Percentiles rank a stretch among this genome's conserved stretches.
phyloP scores from a whole-genome alignment of 2,888 invertebrate genomes.

The Eugnorisma glareosa region DNA sequence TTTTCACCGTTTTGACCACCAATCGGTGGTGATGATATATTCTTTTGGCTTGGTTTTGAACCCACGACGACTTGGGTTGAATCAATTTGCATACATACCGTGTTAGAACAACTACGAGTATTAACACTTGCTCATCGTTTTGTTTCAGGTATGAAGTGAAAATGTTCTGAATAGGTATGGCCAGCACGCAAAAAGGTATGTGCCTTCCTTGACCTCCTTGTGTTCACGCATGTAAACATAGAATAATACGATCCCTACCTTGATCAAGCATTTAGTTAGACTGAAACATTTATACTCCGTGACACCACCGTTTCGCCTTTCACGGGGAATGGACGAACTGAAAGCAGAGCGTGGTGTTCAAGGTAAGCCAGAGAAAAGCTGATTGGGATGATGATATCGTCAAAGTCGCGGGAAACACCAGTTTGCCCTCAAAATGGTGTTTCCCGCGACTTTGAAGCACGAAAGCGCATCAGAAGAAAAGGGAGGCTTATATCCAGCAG shows the following conservation, averaged over 20 bases:
- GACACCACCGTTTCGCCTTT: neutral
- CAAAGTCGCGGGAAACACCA: neutral
- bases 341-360: neutral
- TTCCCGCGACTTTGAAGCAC: too few species aligned
- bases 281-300: neutral
- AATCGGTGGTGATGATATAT: neutral
- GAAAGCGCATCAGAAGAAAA: neutral
- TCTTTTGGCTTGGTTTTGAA: too few species aligned
- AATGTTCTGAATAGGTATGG: neutral
- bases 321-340: neutral
- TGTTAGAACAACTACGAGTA: neutral
- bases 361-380: neutral
- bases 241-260: neutral
- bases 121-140: neutral
- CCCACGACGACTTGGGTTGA: too few species aligned
- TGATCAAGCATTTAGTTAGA: neutral
- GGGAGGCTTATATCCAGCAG: neutral
- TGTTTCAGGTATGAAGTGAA: slow-evolving; percentile 9
- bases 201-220: neutral
- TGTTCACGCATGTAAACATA: neutral
- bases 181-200: neutral
- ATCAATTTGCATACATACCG: neutral
- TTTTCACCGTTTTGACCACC: neutral
- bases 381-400: neutral
- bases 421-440: too few species aligned